phyloP scores from a whole-genome alignment of 2,113 vertebrate species.

The Alligator mississippiensis region DNA sequence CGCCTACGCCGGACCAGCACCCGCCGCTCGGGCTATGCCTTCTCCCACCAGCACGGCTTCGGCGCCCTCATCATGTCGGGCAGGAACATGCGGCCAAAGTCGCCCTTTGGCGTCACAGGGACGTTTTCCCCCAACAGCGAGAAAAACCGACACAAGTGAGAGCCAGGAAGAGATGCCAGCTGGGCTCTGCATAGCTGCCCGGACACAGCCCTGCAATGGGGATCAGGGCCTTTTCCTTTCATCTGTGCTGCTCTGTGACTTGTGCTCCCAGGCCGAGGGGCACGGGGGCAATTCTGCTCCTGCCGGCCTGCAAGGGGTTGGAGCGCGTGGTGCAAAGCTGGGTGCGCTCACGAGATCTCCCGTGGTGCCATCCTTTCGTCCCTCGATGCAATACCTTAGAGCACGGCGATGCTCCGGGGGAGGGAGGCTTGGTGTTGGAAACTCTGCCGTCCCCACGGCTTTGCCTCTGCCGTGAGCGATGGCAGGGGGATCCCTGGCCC shows the following conservation, averaged over 20 bases:
- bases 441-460: conserved; percentile 2
- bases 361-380: rapidly evolving
- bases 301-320: not conserved
- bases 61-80: conserved; percentile 93
- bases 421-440: not conserved
- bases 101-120: conserved; percentile 42
- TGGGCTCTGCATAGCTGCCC: not conserved
- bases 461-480: not conserved
- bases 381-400: conserved; percentile 32
- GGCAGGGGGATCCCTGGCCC: conserved; percentile 21
- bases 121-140: conserved; percentile 59
- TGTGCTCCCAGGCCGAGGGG: conserved; percentile 8
- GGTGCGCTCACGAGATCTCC: not conserved
- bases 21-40: conserved; percentile 92
- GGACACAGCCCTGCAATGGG: not conserved
- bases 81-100: conserved; percentile 80
- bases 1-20: conserved; percentile 74
- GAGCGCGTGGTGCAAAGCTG: not conserved
- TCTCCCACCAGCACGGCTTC: conserved; percentile 93
- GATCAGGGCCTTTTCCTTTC: not conserved
- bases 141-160: conserved; percentile 42
- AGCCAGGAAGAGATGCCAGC: too few species aligned
- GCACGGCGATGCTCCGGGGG: not conserved
- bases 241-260: not conserved
- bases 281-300: not conserved